Evolutionary conservation across 2,113 vertebrate genomes (phyloP), one percentile per base, ranked within the genome.

Genomic region (Sinocyclocheilus anshuiensis): DNA sequence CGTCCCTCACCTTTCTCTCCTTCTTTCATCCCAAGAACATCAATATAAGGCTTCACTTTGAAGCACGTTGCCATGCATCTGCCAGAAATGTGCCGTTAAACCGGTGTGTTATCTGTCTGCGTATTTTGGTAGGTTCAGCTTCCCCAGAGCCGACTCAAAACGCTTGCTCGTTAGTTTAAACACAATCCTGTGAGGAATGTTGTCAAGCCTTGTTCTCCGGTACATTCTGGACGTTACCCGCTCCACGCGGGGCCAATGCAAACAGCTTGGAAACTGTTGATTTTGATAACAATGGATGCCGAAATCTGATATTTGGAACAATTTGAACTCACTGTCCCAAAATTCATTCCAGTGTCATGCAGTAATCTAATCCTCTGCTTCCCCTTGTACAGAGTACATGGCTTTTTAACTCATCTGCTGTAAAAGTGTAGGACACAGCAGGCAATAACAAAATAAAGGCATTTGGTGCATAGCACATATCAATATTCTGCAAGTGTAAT

Each of bases 211-310:
- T 91, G 81, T 82, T 90, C 86, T 83, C 83, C 84, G 85, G 87
- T 89, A 90, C 87, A 86, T 48, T 89, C 85, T 79, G 84, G 80
- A 86, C 71, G 7, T 82, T 90, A 83, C 80, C 59, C 59, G n/a
- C 9, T 48, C 6, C 13, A 83, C 16, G 4, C 15, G 24, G n/a
- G 57, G 91, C 91, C 91, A 92, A 93, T 26, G 76, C 88, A 94
- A 93, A 92, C 89, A 92, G 84, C 78, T 79, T 61, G 36, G 77
- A 90, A 87, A 91, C 87, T 87, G 89, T 84, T 89, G 89, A 89
- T 89, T 91, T 85, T 93, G 91, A 94, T 93, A 92, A 90, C 63
- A 85, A 83, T 29, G 9, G 42, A 80, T 45, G 33, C 48, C 71
- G 77, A 84, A 91, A 92, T 91, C 76, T 80, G 79, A 91, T 90